A percentile compares a stretch with the other conserved stretches of the same genome.
These are phyloP conservation scores for Neomorphus geoffroyi DNA, from an alignment of 2,797 vertebrate genomes.

Conservation along the genomic window DNA sequence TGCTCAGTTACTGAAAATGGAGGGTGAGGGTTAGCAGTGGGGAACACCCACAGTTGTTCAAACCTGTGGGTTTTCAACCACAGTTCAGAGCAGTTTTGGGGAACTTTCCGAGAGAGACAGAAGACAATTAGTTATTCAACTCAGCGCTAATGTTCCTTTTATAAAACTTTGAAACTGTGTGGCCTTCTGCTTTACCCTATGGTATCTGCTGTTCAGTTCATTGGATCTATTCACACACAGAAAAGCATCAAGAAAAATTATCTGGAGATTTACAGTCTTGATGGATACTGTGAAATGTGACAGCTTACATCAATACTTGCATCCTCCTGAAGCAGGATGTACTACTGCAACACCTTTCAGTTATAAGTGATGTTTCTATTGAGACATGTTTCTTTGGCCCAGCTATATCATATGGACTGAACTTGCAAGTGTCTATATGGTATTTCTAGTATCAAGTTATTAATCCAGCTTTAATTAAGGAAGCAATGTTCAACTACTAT, in stretches of 20 bases:
- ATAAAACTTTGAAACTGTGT: background rate
- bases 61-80: background rate
- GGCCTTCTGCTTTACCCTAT: background rate
- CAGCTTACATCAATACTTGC: background rate
- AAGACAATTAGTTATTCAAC: background rate
- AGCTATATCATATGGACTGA: background rate
- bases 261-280: background rate
- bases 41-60: background rate
- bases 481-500: background rate
- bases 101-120: background rate
- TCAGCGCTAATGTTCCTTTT: background rate
- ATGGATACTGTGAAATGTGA: background rate
- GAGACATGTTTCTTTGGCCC: background rate
- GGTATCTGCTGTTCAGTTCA: background rate
- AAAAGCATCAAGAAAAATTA: background rate
- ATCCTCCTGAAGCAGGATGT: background rate
- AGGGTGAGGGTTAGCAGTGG: background rate
- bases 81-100: background rate
- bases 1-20: background rate
- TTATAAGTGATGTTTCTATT: background rate
- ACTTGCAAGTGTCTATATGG: background rate
- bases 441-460: background rate
- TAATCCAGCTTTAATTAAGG: background rate
- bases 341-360: background rate
- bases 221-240: background rate